phyloP scores from a whole-genome alignment of 2,797 vertebrate species.

The Paramormyrops hopkinsi region DNA sequence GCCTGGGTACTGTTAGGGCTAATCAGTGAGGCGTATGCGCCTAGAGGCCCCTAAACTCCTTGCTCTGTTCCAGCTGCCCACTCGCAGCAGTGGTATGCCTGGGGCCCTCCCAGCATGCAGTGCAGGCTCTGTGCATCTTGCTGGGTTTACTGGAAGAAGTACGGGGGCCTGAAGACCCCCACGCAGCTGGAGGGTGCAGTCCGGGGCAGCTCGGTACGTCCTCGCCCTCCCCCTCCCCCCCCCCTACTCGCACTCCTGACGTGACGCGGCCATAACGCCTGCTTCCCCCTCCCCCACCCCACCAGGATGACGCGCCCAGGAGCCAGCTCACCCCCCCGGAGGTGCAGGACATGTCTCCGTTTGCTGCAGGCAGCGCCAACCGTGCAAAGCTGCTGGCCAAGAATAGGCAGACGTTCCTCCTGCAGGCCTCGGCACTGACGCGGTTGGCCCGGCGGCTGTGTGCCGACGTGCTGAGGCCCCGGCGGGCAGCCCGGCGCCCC shows the following conservation, averaged over 20 bases:
- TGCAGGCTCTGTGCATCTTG: slow-evolving; percentile 87
- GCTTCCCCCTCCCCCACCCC: neutral
- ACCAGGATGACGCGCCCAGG: slow-evolving; percentile 67
- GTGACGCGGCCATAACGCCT: neutral
- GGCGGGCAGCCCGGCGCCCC: slow-evolving; percentile 77
- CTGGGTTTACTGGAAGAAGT: slow-evolving; percentile 98
- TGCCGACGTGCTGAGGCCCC: slow-evolving; percentile 82
- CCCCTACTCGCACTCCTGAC: neutral
- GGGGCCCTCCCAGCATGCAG: slow-evolving; percentile 94
- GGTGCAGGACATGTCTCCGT: slow-evolving; percentile 79
- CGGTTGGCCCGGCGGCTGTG: slow-evolving; percentile 83
- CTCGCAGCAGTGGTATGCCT: slow-evolving; percentile 93
- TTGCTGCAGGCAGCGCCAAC: slow-evolving; percentile 74
- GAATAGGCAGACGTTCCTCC: slow-evolving; percentile 86
- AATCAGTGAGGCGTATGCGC: neutral
- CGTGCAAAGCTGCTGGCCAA: slow-evolving; percentile 88
- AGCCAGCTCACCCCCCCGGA: slow-evolving; percentile 81
- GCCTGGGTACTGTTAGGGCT: neutral
- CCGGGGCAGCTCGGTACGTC: slow-evolving; percentile 70
- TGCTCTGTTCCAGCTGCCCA: slow-evolving; percentile 66
- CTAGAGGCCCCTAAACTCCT: neutral
- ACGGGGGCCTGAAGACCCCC: slow-evolving; percentile 88
- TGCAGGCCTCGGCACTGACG: slow-evolving; percentile 87
- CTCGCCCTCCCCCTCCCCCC: no score
- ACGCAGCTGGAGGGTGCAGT: slow-evolving; percentile 86